Evolutionary conservation across 2,797 vertebrate species (phyloP).

Genomic region (Pseudochaenichthys georgianus): DNA sequence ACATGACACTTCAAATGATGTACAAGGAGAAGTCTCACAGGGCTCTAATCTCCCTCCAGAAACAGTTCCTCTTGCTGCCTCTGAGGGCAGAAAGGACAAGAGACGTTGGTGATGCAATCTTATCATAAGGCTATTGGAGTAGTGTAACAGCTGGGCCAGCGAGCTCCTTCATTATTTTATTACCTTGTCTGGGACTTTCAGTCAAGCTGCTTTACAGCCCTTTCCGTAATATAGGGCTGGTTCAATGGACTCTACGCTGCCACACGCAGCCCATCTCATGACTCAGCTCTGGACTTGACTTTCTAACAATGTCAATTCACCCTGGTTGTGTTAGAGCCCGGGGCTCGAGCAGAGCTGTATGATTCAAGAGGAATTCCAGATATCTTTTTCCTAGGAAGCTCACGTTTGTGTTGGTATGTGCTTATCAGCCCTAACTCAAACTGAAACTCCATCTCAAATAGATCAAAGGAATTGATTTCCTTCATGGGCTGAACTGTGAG

Average conservation of each 20-base stretch:
- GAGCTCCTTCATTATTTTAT: constrained; percentile 64
- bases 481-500: constrained; percentile 26
- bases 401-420: constrained; percentile 46
- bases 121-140: constrained; percentile 50
- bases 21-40: constrained; percentile 39
- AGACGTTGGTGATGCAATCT: constrained; percentile 53
- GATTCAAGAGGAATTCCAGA: constrained; percentile 59
- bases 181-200: constrained; percentile 60
- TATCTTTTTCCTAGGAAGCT: constrained; percentile 50
- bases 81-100: constrained; percentile 28
- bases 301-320: constrained; percentile 73
- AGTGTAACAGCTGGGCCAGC: constrained; percentile 43
- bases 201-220: constrained; percentile 52
- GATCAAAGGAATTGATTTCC: constrained; percentile 51
- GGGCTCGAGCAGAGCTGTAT: constrained; percentile 38
- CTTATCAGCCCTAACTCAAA: constrained; percentile 41
- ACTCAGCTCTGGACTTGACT: constrained; percentile 73
- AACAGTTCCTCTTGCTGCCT: constrained; percentile 41
- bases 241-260: constrained; percentile 55
- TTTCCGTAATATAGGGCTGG: constrained; percentile 37
- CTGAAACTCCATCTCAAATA: constrained; percentile 45
- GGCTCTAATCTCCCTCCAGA: constrained; percentile 52
- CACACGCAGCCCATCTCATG: constrained; percentile 47
- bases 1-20: constrained; percentile 69
- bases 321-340: constrained; percentile 46